Base-by-base conservation (phyloP, 2,113 vertebrate species). In the Felis chaus region DNA sequence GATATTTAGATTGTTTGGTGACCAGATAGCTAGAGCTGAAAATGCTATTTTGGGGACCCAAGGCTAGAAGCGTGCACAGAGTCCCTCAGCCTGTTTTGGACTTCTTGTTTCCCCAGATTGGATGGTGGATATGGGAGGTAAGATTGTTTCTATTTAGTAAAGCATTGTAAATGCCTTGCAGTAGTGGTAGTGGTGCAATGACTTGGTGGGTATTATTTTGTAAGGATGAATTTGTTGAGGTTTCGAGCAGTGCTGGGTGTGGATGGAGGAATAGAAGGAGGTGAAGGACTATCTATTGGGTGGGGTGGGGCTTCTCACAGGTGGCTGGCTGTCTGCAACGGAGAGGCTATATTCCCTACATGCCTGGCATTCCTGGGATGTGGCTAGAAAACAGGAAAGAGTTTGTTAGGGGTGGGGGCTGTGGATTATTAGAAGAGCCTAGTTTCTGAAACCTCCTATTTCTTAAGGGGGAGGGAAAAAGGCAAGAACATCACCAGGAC, bases 361-460 rank as follows among this genome's bases (percentile, higher is more conserved):
- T 95, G 65, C 91, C 71, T 76, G 10, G 83, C 39, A 55, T 96
- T 95, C 96, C 81, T 92, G 73, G 53, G 73, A 8, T 68, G 45
- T 91, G 66, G 29, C 57, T 73, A 31, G 63, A 89, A 63, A 73
- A 84, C 69, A 86, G 7, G 68, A 81, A 73, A 16, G 36, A 6
- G 21, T 68, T 48, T 16, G 82, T 92, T 68, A 55, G 48, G 74
- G 41, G 10, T 48, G 18, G 39, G 41, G 27, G 33, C 80, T 82
- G 7, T 80, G 29, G 19, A 7, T 55, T 91, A 45, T 63, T 66
- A n/a, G 21, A 65, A 36, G 39, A 78, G 29, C 19, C 57, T 80
- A 41, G 3, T 45, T 89, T 55, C 78, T 76, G 16, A 95, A 87
- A 71, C 36, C 73, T 68, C 65, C 50, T 14, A 21, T 63, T 89